Conservation (phyloP, 2,113 vertebrate species). For the Martes martes region DNA sequence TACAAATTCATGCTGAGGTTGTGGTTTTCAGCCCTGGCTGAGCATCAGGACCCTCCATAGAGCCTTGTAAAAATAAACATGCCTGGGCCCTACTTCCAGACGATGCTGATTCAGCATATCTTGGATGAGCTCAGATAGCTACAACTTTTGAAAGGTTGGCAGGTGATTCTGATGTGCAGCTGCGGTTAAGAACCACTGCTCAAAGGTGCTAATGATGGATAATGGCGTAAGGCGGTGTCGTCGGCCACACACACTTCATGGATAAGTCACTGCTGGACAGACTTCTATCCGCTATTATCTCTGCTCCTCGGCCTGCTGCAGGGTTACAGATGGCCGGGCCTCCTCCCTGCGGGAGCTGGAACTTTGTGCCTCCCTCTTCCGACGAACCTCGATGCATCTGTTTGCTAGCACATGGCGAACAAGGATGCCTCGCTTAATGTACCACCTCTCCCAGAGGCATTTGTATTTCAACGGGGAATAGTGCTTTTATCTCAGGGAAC, state of each 20-base stretch:
- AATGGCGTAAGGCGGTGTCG: rapidly evolving
- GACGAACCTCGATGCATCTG: not conserved
- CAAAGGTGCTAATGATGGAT: not conserved
- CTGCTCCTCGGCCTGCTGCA: not conserved
- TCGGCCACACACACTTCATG: not conserved
- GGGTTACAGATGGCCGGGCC: not conserved
- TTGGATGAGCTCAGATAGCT: not conserved
- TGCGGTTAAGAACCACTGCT: not conserved
- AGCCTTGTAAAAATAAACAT: not conserved
- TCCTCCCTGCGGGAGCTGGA: not conserved
- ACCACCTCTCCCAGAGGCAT: not conserved
- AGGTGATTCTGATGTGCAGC: not conserved
- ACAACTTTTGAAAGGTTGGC: not conserved
- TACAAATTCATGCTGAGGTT: not conserved
- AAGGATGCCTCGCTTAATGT: not conserved
- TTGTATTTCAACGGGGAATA: not conserved
- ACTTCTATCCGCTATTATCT: not conserved
- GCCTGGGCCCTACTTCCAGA: not conserved
- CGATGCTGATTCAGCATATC: not conserved
- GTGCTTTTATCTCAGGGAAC: not conserved
- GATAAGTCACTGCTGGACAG: not conserved
- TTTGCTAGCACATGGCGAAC: not conserved
- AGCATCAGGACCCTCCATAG: not conserved
- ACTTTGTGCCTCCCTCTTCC: not conserved
- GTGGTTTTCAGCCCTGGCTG: not conserved